A percentile compares a stretch with the other conserved stretches of the same genome.
These are phyloP conservation scores for Sebastes hopkinsi DNA, from an alignment of 2,797 vertebrate species.

Conservation along the genomic window DNA sequence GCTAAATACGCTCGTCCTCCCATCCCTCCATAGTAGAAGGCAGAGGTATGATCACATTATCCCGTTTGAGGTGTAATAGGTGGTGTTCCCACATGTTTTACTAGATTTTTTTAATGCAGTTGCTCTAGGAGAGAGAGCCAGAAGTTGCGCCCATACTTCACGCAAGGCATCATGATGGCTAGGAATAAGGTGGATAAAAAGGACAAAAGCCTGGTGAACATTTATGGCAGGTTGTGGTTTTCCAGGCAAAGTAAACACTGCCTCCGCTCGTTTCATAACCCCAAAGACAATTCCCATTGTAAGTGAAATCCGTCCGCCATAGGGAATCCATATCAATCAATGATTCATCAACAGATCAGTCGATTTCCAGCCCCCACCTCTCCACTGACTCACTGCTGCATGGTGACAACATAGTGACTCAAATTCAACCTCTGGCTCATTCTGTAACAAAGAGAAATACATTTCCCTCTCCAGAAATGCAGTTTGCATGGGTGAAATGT, in stretches of 20 bases:
- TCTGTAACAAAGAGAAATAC: slow-evolving; percentile 7
- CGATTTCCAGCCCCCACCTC: not conserved
- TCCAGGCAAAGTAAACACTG: not conserved
- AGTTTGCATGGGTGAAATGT: not conserved
- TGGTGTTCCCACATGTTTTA: no score
- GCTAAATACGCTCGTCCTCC: no score
- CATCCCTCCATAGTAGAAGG: no score
- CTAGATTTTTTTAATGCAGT: no score
- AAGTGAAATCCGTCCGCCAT: not conserved
- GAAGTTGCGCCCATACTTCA: no score
- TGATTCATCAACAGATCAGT: slow-evolving; percentile 59
- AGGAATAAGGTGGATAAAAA: not conserved
- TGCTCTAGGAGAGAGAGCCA: no score
- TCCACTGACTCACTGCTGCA: slow-evolving; percentile 47
- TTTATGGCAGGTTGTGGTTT: not conserved
- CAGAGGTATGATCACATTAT: no score
- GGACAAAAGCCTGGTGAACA: not conserved
- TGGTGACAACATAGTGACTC: slow-evolving; percentile 58
- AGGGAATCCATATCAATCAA: slow-evolving; percentile 55
- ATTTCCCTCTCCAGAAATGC: not conserved
- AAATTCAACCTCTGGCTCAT: slow-evolving; percentile 12
- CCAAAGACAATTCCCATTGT: not conserved
- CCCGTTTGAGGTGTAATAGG: no score
- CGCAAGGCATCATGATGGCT: no score
- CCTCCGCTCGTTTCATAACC: not conserved